Percentiles rank a stretch among this genome's conserved stretches.
phyloP scores from a whole-genome alignment of 2,888 invertebrate genomes.

The Andrena minutula region DNA sequence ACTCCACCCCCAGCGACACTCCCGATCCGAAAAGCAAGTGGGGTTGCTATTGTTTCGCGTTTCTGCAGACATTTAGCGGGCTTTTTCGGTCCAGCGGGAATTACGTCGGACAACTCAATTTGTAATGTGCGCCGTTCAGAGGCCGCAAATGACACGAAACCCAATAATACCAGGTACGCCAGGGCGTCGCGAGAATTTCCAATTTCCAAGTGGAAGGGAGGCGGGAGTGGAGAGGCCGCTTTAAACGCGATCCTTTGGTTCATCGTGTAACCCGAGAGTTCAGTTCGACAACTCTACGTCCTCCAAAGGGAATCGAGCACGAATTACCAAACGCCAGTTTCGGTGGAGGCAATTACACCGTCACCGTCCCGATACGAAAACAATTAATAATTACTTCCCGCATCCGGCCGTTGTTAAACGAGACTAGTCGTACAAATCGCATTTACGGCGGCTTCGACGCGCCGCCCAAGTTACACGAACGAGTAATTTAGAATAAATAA shows the following conservation, averaged over 20 bases:
- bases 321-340: conserved; percentile 35
- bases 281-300: conserved; percentile 15
- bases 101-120: conserved; percentile 54
- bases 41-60: conserved; percentile 37
- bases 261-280: conserved; percentile 3
- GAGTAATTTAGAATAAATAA: neutral
- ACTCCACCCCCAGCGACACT: too few relatives aligned
- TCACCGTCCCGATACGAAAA: neutral
- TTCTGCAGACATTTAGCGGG: conserved; percentile 42
- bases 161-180: conserved; percentile 49
- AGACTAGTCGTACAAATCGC: neutral
- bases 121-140: conserved; percentile 45
- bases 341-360: conserved; percentile 15
- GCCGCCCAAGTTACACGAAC: neutral
- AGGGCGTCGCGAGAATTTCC: conserved; percentile 64
- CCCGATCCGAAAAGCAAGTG: conserved; percentile 14
- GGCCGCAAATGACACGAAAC: conserved; percentile 64
- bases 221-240: conserved; percentile 6
- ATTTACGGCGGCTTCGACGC: neutral
- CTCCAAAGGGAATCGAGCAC: conserved; percentile 24
- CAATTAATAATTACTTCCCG: conserved; percentile 11
- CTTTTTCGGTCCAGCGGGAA: conserved; percentile 42
- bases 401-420: neutral
- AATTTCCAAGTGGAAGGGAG: conserved; percentile 58
- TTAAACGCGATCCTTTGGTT: conserved; percentile 43